A percentile compares a stretch with the other conserved stretches of the same genome.
These are phyloP conservation scores for Melitaea athalia DNA, from an alignment of 2,888 invertebrate genomes.

Conservation along the genomic window DNA sequence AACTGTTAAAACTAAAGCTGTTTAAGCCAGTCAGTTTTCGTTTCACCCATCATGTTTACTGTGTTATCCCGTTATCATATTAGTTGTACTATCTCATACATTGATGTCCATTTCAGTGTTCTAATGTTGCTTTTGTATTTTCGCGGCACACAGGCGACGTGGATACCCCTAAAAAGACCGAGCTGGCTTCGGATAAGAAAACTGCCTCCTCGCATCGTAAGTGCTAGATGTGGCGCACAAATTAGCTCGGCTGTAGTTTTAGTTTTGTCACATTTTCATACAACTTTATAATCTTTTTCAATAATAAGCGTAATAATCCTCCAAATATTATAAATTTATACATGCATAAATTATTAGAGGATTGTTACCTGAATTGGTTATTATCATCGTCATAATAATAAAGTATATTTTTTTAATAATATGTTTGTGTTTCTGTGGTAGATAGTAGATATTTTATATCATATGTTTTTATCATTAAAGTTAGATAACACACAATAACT, in stretches of 20 bases:
- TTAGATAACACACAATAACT: background rate
- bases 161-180: constrained; percentile 79
- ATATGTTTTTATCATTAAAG: constrained; percentile 8
- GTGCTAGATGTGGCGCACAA: constrained; percentile 77
- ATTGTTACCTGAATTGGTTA: constrained; percentile 6
- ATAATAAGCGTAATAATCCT: constrained; percentile 17
- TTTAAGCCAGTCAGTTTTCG: constrained; percentile 14
- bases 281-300: constrained; percentile 28
- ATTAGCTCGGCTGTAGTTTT: constrained; percentile 49
- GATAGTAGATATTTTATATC: constrained; percentile 6
- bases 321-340: background rate
- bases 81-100: constrained; percentile 34
- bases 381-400: constrained; percentile 14
- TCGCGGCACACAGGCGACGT: constrained; percentile 78
- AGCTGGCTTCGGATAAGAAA: constrained; percentile 79
- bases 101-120: constrained; percentile 64
- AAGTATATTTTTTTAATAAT: constrained; percentile 14
- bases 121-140: constrained; percentile 81
- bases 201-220: constrained; percentile 77
- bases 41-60: constrained; percentile 23
- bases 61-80: constrained; percentile 7
- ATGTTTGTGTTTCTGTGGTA: constrained; percentile 14
- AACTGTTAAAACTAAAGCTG: constrained; percentile 21
- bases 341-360: background rate
- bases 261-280: constrained; percentile 36